These are phyloP conservation scores for Aporophyla lueneburgensis DNA, from an alignment of 2,888 invertebrate genomes.

Conservation along the genomic window DNA sequence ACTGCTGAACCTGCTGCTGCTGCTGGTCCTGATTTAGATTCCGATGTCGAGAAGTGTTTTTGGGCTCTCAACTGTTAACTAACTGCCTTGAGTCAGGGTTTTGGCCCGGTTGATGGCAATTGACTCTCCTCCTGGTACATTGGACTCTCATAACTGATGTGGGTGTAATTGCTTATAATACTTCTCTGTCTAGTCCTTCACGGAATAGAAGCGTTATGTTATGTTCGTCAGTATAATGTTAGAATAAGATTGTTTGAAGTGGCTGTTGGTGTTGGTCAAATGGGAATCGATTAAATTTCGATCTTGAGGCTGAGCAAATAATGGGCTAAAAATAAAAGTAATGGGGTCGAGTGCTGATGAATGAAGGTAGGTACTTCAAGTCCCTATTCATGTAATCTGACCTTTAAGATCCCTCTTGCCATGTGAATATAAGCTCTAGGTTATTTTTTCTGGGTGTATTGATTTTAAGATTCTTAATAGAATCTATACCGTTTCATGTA, in stretches of 20 bases:
- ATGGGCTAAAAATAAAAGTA: conserved; percentile 3
- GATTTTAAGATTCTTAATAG: not conserved
- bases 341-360: not conserved
- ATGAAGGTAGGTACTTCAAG: not conserved
- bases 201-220: not conserved
- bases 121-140: no score
- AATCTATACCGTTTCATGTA: no score
- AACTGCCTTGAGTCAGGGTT: not conserved
- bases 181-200: no score
- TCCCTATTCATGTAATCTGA: not conserved
- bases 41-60: no score
- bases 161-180: not conserved
- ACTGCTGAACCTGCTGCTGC: no score
- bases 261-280: not conserved
- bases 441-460: not conserved
- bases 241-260: not conserved
- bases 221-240: not conserved
- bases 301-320: not conserved
- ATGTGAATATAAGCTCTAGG: not conserved
- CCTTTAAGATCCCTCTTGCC: not conserved
- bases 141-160: not conserved
- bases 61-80: not conserved
- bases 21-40: not conserved
- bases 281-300: not conserved
- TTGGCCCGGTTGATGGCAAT: not conserved